Conservation (phyloP, 1,140 invertebrate genomes). For the Rhopalosiphum maidis region DNA sequence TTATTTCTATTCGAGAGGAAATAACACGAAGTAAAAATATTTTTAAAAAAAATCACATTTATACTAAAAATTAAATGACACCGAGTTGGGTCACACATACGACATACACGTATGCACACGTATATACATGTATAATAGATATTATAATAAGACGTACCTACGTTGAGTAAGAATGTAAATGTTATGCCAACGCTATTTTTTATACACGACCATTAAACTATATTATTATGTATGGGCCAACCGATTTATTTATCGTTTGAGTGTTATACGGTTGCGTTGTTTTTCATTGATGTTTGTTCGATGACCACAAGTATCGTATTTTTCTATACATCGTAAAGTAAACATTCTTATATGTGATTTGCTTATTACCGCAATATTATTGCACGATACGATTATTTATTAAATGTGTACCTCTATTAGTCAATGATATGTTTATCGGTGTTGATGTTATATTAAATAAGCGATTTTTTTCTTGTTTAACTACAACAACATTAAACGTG, state of each 20-base stretch:
- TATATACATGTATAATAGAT: no score
- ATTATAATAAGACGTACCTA: no score
- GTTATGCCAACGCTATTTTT: no score
- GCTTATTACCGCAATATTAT: slow-evolving; percentile 2
- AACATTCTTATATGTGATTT: not conserved
- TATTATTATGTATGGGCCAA: not conserved
- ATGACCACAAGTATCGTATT: not conserved
- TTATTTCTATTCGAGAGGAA: not conserved
- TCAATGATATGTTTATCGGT: not conserved
- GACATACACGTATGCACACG: no score
- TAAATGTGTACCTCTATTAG: not conserved
- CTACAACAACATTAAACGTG: not conserved
- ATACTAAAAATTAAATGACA: not conserved
- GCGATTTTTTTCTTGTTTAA: not conserved
- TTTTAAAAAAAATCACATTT: not conserved
- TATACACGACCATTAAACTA: not conserved
- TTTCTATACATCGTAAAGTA: not conserved
- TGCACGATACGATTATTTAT: not conserved
- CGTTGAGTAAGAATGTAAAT: no score
- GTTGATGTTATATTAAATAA: not conserved
- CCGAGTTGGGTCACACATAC: not conserved
- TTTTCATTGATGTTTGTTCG: not conserved
- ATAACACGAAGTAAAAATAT: not conserved
- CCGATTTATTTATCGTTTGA: not conserved
- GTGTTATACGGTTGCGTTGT: not conserved